Conservation (phyloP, 2,888 invertebrate species). For the Calliscelio sp. region DNA sequence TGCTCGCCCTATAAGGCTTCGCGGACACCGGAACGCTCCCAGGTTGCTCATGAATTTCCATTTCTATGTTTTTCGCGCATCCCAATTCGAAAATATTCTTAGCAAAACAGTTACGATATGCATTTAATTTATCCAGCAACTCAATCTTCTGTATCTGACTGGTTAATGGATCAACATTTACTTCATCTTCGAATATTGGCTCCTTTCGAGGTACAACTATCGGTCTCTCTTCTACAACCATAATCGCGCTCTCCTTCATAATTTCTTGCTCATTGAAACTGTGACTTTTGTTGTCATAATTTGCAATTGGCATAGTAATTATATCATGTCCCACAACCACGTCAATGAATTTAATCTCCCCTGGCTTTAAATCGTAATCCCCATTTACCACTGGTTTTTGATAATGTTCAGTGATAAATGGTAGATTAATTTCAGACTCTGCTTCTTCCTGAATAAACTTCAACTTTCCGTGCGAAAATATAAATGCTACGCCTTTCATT, state of each 20-base stretch:
- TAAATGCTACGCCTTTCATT: background rate
- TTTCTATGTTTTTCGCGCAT: constrained; percentile 33
- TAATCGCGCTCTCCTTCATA: too few species aligned
- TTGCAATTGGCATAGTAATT: background rate
- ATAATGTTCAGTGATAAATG: background rate
- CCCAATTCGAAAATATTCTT: constrained; percentile 59
- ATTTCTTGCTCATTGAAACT: too few species aligned
- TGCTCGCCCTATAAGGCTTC: constrained; percentile 55
- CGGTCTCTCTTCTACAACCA: too few species aligned
- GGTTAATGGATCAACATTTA: background rate
- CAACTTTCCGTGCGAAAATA: background rate
- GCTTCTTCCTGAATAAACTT: background rate
- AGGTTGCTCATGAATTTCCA: constrained; percentile 59
- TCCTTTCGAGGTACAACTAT: too few species aligned
- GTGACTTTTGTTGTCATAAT: background rate
- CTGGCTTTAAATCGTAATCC: constrained; percentile 7
- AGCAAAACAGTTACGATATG: constrained; percentile 54
- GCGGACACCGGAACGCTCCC: constrained; percentile 25
- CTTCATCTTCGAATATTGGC: constrained; percentile 5
- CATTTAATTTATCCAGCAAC: background rate
- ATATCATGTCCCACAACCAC: background rate
- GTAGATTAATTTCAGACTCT: too few species aligned
- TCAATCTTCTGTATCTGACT: background rate
- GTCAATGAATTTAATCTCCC: constrained; percentile 17
- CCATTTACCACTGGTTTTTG: background rate